Evolutionary conservation across 2,888 invertebrate species (phyloP).

Genomic region (Microdon myrmicae): DNA sequence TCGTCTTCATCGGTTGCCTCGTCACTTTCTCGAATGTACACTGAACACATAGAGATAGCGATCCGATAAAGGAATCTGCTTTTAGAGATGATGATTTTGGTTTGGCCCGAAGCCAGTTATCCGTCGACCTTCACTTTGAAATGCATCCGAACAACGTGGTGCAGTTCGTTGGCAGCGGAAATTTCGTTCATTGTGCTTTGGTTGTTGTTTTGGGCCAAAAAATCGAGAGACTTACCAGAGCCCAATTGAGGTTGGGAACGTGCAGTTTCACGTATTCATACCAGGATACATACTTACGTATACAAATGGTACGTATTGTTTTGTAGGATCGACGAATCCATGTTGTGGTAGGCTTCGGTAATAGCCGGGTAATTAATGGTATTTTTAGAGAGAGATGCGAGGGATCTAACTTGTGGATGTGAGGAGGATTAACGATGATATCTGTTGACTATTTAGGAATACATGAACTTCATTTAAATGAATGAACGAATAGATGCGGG

Average conservation of each 20-base stretch:
- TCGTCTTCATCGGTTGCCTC: constrained; percentile 23
- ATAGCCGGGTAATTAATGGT: constrained; percentile 24
- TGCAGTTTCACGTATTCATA: constrained; percentile 37
- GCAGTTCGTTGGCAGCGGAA: constrained; percentile 40
- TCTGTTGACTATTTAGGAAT: constrained; percentile 27
- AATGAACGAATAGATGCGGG: background rate
- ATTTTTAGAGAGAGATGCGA: constrained; percentile 30
- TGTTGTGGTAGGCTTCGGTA: constrained; percentile 31
- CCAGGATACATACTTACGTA: no score
- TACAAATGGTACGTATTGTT: constrained; percentile 29
- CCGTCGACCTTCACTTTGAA: constrained; percentile 41
- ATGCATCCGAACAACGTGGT: constrained; percentile 25
- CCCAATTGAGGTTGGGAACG: constrained; percentile 6
- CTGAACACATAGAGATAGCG: constrained; percentile 10
- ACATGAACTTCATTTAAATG: background rate
- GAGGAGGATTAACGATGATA: no score
- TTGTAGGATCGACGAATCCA: constrained; percentile 10
- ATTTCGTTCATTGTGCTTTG: constrained; percentile 22
- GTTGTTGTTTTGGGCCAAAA: constrained; percentile 22
- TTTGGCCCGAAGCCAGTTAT: constrained; percentile 41
- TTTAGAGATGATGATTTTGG: constrained; percentile 35
- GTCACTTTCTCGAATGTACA: constrained; percentile 6
- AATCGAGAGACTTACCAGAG: background rate
- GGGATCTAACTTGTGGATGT: constrained; percentile 4
- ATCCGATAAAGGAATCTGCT: constrained; percentile 26